A percentile compares a stretch with the other conserved stretches of the same genome.
These are phyloP conservation scores for Phania funesta DNA, from an alignment of 2,888 invertebrate genomes.

Conservation along the genomic window DNA sequence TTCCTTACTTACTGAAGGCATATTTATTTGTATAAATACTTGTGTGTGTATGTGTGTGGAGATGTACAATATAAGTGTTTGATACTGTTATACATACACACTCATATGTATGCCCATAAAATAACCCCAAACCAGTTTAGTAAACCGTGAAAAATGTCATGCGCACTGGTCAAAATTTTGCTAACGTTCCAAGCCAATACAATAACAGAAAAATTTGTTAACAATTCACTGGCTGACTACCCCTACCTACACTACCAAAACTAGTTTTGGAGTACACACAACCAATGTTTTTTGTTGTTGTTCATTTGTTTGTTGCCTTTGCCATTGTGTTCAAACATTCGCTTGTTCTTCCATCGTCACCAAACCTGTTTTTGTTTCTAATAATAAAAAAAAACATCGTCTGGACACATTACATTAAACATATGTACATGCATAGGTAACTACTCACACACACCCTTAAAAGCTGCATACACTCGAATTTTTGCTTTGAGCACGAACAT, in stretches of 20 bases:
- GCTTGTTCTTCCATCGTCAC: constrained; percentile 70
- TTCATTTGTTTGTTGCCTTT: constrained; percentile 6
- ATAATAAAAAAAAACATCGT: constrained; percentile 69
- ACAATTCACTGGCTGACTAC: constrained; percentile 59
- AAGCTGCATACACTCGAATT: constrained; percentile 24
- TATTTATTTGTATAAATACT: too few relatives aligned
- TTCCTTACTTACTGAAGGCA: constrained; percentile 19
- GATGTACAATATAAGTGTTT: neutral
- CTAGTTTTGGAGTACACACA: constrained; percentile 45
- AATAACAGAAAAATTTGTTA: constrained; percentile 56
- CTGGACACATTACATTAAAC: constrained; percentile 63
- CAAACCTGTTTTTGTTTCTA: constrained; percentile 74
- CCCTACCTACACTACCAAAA: constrained; percentile 67
- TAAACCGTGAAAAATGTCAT: constrained; percentile 68
- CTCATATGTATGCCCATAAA: constrained; percentile 29
- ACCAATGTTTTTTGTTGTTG: constrained; percentile 5
- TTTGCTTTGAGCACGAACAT: constrained; percentile 33
- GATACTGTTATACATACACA: constrained; percentile 40
- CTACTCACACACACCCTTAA: constrained; percentile 1
- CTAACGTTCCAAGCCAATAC: constrained; percentile 57
- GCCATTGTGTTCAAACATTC: constrained; percentile 20
- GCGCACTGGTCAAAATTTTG: constrained; percentile 65
- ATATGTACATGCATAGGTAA: constrained; percentile 31
- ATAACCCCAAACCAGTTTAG: constrained; percentile 60
- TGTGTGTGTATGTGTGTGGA: neutral